Percentiles rank a stretch among this genome's conserved stretches.
These are phyloP conservation scores for Takifugu bimaculatus DNA, from an alignment of 2,113 vertebrate species.

Conservation along the genomic window DNA sequence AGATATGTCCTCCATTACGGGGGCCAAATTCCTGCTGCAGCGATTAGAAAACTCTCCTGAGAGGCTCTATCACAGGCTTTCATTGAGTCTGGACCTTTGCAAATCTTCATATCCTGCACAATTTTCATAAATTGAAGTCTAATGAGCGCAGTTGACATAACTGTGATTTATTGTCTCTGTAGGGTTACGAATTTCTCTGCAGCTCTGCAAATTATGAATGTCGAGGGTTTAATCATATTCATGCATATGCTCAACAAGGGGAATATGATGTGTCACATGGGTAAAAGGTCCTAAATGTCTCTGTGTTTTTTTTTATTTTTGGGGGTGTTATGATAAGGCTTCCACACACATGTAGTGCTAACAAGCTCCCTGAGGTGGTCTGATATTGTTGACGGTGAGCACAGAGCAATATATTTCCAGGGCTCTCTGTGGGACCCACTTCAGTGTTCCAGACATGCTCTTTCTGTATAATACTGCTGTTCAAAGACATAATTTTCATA, in stretches of 20 bases:
- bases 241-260: slow-evolving; percentile 54
- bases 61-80: slow-evolving; percentile 64
- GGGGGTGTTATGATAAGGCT: slow-evolving; percentile 56
- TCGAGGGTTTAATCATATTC: slow-evolving; percentile 69
- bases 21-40: slow-evolving; percentile 64
- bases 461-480: slow-evolving; percentile 31
- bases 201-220: slow-evolving; percentile 66
- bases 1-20: slow-evolving; percentile 74
- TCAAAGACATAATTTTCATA: slow-evolving; percentile 46
- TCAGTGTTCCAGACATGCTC: slow-evolving; percentile 24
- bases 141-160: slow-evolving; percentile 73
- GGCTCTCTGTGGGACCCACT: slow-evolving; percentile 53
- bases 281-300: slow-evolving; percentile 51
- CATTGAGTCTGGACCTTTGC: slow-evolving; percentile 69
- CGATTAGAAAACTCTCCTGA: slow-evolving; percentile 71
- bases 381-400: slow-evolving; percentile 51
- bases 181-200: slow-evolving; percentile 66
- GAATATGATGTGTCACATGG: slow-evolving; percentile 50
- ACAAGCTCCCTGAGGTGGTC: slow-evolving; percentile 66
- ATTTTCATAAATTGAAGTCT: slow-evolving; percentile 76
- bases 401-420: slow-evolving; percentile 61
- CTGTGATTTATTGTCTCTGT: slow-evolving; percentile 71
- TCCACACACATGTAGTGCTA: slow-evolving; percentile 58
- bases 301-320: slow-evolving; percentile 46
- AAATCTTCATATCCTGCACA: slow-evolving; percentile 72